Conservation (phyloP, 2,888 invertebrate genomes). For the Drosophila niveifrons region DNA sequence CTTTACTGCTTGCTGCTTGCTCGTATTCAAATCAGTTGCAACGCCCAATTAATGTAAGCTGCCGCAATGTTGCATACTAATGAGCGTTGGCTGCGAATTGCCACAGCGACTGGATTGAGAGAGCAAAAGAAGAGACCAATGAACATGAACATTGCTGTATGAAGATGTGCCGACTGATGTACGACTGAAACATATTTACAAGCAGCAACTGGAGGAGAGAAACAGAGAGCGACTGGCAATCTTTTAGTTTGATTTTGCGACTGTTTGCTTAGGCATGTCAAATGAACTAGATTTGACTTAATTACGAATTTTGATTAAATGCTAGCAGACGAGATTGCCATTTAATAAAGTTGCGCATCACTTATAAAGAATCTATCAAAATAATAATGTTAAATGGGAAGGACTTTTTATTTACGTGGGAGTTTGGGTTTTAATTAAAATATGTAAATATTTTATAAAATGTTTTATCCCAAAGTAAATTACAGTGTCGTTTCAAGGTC, state of each 20-base stretch:
- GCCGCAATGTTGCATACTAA: conserved; percentile 80
- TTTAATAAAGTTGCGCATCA: not conserved
- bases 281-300: conserved; percentile 28
- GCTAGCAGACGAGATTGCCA: not conserved
- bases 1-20: conserved; percentile 32
- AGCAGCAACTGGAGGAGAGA: not conserved
- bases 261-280: conserved; percentile 27
- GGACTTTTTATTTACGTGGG: too few relatives aligned
- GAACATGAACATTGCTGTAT: conserved; percentile 39
- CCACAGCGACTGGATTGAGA: conserved; percentile 25
- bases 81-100: conserved; percentile 55
- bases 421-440: too few relatives aligned
- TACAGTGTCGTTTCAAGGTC: too few relatives aligned
- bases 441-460: too few relatives aligned
- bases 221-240: not conserved
- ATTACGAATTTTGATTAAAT: conserved; percentile 16
- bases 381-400: too few relatives aligned
- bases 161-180: conserved; percentile 49
- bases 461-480: too few relatives aligned
- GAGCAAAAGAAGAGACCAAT: conserved; percentile 23
- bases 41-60: conserved; percentile 82
- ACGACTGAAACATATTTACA: conserved; percentile 14
- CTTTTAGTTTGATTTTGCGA: conserved; percentile 12
- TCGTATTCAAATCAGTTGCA: conserved; percentile 82
- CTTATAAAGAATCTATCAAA: too few relatives aligned